These are phyloP conservation scores for Ceratosolen solmsi DNA, from an alignment of 1,140 invertebrate genomes.

Conservation along the genomic window DNA sequence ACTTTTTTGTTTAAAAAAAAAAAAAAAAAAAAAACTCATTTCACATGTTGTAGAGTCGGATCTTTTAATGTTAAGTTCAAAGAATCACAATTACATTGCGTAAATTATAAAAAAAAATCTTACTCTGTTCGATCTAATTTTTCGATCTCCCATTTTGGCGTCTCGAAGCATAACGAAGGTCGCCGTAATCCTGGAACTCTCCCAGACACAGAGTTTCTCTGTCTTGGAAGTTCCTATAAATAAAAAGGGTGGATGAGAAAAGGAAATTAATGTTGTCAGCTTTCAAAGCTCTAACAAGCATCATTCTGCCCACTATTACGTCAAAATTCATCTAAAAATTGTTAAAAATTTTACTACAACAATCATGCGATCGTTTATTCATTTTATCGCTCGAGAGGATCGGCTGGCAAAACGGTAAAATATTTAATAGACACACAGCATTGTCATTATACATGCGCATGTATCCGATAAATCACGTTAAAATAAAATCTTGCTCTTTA, in stretches of 20 bases:
- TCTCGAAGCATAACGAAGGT: constrained; percentile 65
- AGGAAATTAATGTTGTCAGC: neutral
- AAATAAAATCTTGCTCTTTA: neutral
- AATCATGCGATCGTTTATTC: neutral
- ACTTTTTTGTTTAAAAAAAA: too few relatives aligned
- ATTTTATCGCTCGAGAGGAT: neutral
- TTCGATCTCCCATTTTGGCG: constrained; percentile 63
- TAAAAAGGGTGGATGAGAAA: neutral
- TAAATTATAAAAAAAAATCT: constrained; percentile 53
- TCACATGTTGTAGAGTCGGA: too few relatives aligned
- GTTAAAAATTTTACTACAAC: neutral
- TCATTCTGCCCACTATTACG: neutral
- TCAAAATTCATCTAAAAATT: neutral
- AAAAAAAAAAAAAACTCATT: too few relatives aligned
- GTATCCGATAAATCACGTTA: neutral
- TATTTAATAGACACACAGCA: neutral
- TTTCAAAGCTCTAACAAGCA: neutral
- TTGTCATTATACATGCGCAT: too few relatives aligned
- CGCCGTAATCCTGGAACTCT: constrained; percentile 64
- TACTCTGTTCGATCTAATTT: constrained; percentile 66
- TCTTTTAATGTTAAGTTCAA: too few relatives aligned
- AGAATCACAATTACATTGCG: too few relatives aligned
- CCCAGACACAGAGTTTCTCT: constrained; percentile 67
- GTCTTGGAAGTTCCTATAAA: constrained; percentile 61
- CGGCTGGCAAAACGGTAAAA: neutral